Evolutionary conservation across 35 echinoderm and acorn worm genomes (phyloP), one percentile per base, ranked within the genome.

Genomic region (Lytechinus pictus): DNA sequence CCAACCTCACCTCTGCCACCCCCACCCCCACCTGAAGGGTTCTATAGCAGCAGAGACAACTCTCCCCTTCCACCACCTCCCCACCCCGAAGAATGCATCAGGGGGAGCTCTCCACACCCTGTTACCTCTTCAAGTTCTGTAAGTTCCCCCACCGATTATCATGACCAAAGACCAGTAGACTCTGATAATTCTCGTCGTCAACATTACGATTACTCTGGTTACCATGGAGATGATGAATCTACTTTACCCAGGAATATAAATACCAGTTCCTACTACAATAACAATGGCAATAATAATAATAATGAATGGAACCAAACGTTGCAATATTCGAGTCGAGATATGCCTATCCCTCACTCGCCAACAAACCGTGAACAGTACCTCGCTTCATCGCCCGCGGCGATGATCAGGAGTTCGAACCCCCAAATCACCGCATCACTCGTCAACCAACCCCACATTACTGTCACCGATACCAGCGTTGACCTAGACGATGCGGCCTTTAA

Each of bases 141-240:
- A 13, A 90, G 88, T 27, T 90, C 88, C 29, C 88, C 28, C 24
- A 54, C 16, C 9, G 88, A 90, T 9, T 24, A 79, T 7, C 66
- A n/a, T 19, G 3, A 79, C 66, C 66, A 79, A n/a, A 79, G 66
- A 79, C 4, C 6, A 79, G 56, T 58, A 9, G 66, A 52, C 11
- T 12, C 27, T 21, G 53, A 93, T 27, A 9, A 57, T 27, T 33
- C 29, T 27, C n/a, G 27, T 27, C 28, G 53, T 93, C 55, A 4
- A n/a, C 92, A 55, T 10, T 10, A 93, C 10, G 52, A 93, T 27
- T 93, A 93, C 8, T 93, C 92, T 93, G 92, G 92, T 93, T 93
- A 93, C 92, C 92, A 93, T 93, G 92, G 92, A 53, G 92, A 93
- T 27, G 92, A 93, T 93, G 92, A 93, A 93, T 55, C 92, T 27